A percentile compares a stretch with the other conserved stretches of the same genome.
These are phyloP conservation scores for Antigone vipio DNA, from an alignment of 2,113 vertebrate species.

Conservation along the genomic window DNA sequence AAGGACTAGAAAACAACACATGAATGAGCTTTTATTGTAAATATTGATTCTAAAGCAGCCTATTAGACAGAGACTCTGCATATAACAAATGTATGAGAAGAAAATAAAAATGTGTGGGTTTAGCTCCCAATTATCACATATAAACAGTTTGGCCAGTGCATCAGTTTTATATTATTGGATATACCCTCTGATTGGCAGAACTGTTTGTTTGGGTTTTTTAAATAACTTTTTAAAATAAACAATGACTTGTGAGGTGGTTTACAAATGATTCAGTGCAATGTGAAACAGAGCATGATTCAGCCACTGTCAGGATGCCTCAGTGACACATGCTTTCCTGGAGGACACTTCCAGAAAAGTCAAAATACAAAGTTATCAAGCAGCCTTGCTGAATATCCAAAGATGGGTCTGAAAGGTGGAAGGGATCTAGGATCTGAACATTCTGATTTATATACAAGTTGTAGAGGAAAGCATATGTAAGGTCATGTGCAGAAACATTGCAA, in stretches of 20 bases:
- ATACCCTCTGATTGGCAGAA: not conserved
- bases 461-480: not conserved
- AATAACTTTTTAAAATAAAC: not conserved
- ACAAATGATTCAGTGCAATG: not conserved
- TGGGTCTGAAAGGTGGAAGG: not conserved
- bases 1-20: not conserved
- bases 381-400: not conserved
- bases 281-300: not conserved
- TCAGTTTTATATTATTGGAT: not conserved
- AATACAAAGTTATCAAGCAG: not conserved
- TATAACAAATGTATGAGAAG: not conserved
- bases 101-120: not conserved
- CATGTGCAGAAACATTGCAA: not conserved
- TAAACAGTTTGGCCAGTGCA: not conserved
- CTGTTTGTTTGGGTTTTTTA: not conserved
- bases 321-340: not conserved
- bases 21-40: not conserved
- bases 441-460: not conserved
- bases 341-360: not conserved
- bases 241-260: not conserved
- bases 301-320: not conserved
- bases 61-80: not conserved
- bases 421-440: not conserved
- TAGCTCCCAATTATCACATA: not conserved
- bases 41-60: slow-evolving; percentile 8